Conservation (phyloP, 2,113 vertebrate species). For the Oplegnathus fasciatus region DNA sequence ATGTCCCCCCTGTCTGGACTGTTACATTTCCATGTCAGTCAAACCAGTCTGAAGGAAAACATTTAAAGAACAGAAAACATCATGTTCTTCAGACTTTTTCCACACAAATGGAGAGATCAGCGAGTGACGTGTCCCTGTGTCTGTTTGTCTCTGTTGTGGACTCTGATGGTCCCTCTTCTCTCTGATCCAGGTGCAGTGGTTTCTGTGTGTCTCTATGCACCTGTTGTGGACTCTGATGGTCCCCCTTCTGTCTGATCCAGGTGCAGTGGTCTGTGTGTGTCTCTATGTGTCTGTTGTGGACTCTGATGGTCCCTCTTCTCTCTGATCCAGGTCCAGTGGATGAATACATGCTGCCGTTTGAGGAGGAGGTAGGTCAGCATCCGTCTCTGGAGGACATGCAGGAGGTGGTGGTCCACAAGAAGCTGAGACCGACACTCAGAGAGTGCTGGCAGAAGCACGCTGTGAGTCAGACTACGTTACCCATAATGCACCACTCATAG, state of each 20-base stretch:
- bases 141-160: not conserved
- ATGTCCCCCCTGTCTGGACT: no score
- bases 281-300: not conserved
- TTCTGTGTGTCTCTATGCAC: not conserved
- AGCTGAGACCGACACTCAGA: slow-evolving; percentile 91
- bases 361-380: slow-evolving; percentile 95
- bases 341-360: slow-evolving; percentile 94
- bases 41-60: no score
- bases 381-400: slow-evolving; percentile 97
- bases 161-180: not conserved
- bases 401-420: slow-evolving; percentile 97
- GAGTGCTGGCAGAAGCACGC: slow-evolving; percentile 95
- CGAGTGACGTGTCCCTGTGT: no score
- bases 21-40: no score
- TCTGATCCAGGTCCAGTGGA: slow-evolving; percentile 90
- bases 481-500: not conserved
- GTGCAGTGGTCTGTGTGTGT: no score
- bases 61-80: no score
- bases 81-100: no score
- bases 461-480: slow-evolving; percentile 79
- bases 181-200: slow-evolving; percentile 89
- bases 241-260: slow-evolving; percentile 70
- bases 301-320: not conserved
- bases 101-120: no score
- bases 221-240: not conserved